Evolutionary conservation across 2,888 invertebrate genomes (phyloP), one percentile per base, ranked within the genome.

Genomic region (Heliconius charithonia): DNA sequence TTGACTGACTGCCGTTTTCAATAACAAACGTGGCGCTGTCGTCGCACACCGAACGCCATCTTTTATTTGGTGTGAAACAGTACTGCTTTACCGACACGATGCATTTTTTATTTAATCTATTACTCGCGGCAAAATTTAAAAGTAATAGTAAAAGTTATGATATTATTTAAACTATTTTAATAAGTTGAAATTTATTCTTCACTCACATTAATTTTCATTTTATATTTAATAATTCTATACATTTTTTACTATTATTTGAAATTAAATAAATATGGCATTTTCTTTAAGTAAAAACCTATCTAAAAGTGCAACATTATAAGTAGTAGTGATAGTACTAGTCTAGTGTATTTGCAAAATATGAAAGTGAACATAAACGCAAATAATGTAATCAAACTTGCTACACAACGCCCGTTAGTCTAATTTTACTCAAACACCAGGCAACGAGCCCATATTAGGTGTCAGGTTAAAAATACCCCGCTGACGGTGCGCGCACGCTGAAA

Each of bases 361-460:
- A 10, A 32, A 27, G 10, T 69, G 41, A 75, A 63, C 22, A 27
- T 32, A 45, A 72, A 41, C 62, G 19, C 16, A 51, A 56, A 66
- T 59, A 51, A 45, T 7, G 41, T 41, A 59, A 27, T 59, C 37
- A 75, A 75, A 81, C 72, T 67, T 16, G 22, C 51, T 74, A 62
- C 72, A 75, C 73, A 76, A 88, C 86, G 84, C 83, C 83, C 88
- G 86, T 84, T 84, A 84, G 84, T 90, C 92, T 94, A 93, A 93
- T 92, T 92, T 90, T 92, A 91, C 87, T 88, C 87, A 87, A 89
- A 90, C 88, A 88, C 91, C 89, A 90, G 92, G 92, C 94, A 90
- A 79, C 92, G 93, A 87, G 90, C 90, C 95, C 95, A 93, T 95
- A 95, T 95, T 94, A 91, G 95, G 95, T 89, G 90, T 84, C 92